Conservation (phyloP, 2,888 invertebrate species). For the Horisme vitalbata region DNA sequence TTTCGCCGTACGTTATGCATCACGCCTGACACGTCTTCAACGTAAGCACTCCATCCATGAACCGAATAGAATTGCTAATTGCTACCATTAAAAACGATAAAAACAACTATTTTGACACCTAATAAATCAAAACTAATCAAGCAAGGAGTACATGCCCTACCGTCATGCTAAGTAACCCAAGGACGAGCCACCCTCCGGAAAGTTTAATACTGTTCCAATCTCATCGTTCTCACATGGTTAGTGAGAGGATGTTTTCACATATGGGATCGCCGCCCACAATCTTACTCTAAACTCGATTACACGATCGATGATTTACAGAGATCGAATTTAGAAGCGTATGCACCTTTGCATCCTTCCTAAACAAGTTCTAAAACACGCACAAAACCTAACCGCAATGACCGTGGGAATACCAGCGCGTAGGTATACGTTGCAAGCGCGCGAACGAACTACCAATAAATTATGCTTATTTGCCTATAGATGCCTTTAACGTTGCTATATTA, state of each 20-base stretch:
- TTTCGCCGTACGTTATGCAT: conserved; percentile 62
- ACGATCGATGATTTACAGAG: conserved; percentile 77
- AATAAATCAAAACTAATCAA: conserved; percentile 54
- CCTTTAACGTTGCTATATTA: conserved; percentile 40
- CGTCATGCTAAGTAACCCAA: conserved; percentile 68
- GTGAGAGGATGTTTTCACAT: conserved; percentile 72
- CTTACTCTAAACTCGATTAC: conserved; percentile 79
- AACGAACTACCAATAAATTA: conserved; percentile 40
- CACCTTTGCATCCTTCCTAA: conserved; percentile 60
- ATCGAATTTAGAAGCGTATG: conserved; percentile 75
- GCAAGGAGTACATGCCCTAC: conserved; percentile 51
- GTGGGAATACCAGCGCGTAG: conserved; percentile 47
- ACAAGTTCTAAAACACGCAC: conserved; percentile 34
- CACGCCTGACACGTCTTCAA: conserved; percentile 64
- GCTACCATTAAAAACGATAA: conserved; percentile 41
- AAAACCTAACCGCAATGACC: conserved; percentile 36
- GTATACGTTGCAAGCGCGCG: conserved; percentile 34
- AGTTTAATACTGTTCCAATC: conserved; percentile 39
- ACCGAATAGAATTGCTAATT: conserved; percentile 57
- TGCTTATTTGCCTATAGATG: conserved; percentile 34
- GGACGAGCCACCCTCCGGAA: conserved; percentile 74
- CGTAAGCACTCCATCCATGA: conserved; percentile 70
- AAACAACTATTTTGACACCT: conserved; percentile 50
- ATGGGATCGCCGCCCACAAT: conserved; percentile 75
- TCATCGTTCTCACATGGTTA: conserved; percentile 52